Percentiles rank a stretch among this genome's conserved stretches.
Evolutionary conservation across 2,797 vertebrate genomes (phyloP).

Genomic region (Ciconia nigra): DNA sequence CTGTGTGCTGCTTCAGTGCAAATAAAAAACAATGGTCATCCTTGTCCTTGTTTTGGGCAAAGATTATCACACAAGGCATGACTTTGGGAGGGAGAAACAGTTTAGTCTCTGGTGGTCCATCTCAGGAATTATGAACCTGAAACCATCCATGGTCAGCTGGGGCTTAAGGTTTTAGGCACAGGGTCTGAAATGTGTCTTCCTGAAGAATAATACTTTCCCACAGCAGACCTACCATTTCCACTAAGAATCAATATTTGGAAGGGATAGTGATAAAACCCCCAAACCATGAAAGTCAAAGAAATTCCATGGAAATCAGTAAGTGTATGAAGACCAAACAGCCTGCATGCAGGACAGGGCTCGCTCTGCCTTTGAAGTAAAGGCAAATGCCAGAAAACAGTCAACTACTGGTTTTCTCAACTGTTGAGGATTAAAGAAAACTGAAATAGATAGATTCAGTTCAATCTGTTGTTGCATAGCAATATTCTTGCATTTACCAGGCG

Average conservation of each 20-base stretch:
- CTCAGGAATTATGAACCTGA: neutral
- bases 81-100: neutral
- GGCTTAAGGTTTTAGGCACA: neutral
- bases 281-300: neutral
- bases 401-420: neutral
- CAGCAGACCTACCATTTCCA: neutral
- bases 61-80: neutral
- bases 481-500: constrained; percentile 11
- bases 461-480: constrained; percentile 49
- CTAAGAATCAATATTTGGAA: neutral
- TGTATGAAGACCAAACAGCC: neutral
- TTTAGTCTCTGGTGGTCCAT: neutral
- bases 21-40: neutral
- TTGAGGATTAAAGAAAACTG: neutral
- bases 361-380: neutral
- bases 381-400: neutral
- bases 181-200: neutral
- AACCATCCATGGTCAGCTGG: neutral
- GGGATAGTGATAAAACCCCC: neutral
- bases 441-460: neutral
- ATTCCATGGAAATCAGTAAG: neutral
- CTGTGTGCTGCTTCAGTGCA: neutral
- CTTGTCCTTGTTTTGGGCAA: neutral
- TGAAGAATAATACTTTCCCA: neutral
- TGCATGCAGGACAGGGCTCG: neutral